Conservation (phyloP, 2,888 invertebrate genomes). For the Arrhopalites spinosus region DNA sequence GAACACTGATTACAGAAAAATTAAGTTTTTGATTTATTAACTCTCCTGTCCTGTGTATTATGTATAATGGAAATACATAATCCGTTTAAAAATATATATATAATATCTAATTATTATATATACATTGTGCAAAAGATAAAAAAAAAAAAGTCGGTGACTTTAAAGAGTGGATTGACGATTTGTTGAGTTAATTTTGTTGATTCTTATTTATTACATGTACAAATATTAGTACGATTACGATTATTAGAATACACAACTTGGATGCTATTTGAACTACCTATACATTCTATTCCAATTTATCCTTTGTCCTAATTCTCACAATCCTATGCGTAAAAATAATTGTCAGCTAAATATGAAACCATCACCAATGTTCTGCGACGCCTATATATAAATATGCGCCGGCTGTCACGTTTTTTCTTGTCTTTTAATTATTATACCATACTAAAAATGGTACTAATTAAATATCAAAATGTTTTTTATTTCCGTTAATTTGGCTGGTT, state of each 20-base stretch:
- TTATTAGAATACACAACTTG: neutral
- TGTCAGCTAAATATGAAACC: neutral
- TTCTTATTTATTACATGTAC: neutral
- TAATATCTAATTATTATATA: too few relatives aligned
- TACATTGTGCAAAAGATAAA: too few relatives aligned
- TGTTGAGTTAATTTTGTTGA: neutral
- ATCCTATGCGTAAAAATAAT: conserved; percentile 6
- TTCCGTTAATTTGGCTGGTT: conserved; percentile 10
- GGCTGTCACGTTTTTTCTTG: neutral
- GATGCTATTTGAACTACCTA: neutral
- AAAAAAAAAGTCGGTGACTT: neutral
- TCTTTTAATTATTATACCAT: neutral
- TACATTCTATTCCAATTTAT: neutral
- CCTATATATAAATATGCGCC: neutral
- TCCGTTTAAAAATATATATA: too few relatives aligned
- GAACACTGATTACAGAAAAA: too few relatives aligned
- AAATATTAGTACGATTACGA: neutral
- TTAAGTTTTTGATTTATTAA: too few relatives aligned
- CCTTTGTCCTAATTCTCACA: conserved; percentile 20
- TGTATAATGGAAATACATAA: too few relatives aligned
- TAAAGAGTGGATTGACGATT: neutral
- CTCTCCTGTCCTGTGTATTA: too few relatives aligned
- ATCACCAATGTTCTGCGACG: conserved; percentile 4
- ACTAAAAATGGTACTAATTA: neutral
- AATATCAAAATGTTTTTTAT: neutral